phyloP scores from a whole-genome alignment of 2,888 invertebrate species.

The Zaprionus lineosus region DNA sequence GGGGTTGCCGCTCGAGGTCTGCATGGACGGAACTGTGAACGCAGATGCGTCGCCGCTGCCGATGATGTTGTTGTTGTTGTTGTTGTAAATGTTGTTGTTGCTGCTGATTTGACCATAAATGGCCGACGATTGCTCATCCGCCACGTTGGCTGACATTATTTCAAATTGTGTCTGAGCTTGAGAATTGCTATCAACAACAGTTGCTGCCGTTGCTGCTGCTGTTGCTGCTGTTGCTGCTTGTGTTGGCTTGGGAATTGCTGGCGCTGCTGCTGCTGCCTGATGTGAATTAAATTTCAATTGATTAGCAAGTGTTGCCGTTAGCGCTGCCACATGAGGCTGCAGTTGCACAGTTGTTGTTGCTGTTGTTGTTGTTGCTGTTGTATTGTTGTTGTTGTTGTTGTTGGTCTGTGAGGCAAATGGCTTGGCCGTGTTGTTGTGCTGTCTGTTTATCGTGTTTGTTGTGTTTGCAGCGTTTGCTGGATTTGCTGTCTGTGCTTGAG shows the following conservation, averaged over 20 bases:
- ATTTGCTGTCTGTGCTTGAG: too few relatives aligned
- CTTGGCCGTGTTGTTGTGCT: constrained; percentile 47
- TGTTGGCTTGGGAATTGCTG: constrained; percentile 41
- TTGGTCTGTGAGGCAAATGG: constrained; percentile 43
- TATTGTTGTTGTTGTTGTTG: constrained; percentile 23
- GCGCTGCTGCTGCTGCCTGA: constrained; percentile 63
- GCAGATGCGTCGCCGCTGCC: constrained; percentile 25
- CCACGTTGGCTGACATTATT: constrained; percentile 58
- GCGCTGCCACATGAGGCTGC: constrained; percentile 73
- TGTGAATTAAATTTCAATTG: constrained; percentile 81
- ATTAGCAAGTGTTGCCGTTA: constrained; percentile 79
- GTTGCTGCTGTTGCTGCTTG: constrained; percentile 44
- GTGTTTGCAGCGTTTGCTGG: too few relatives aligned
- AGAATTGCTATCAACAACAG: constrained; percentile 24
- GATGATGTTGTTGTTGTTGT: constrained; percentile 27
- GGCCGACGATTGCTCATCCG: constrained; percentile 67
- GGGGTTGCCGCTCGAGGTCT: constrained; percentile 25
- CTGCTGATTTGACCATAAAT: constrained; percentile 64
- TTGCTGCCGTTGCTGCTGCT: constrained; percentile 39
- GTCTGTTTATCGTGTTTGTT: constrained; percentile 37
- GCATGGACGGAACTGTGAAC: constrained; percentile 36
- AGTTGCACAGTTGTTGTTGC: constrained; percentile 39
- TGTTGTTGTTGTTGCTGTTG: constrained; percentile 29
- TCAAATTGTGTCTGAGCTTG: constrained; percentile 30
- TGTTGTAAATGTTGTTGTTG: constrained; percentile 38